Evolutionary conservation across 1,140 invertebrate species (phyloP).

Genomic region (Pogonomyrmex californicus): DNA sequence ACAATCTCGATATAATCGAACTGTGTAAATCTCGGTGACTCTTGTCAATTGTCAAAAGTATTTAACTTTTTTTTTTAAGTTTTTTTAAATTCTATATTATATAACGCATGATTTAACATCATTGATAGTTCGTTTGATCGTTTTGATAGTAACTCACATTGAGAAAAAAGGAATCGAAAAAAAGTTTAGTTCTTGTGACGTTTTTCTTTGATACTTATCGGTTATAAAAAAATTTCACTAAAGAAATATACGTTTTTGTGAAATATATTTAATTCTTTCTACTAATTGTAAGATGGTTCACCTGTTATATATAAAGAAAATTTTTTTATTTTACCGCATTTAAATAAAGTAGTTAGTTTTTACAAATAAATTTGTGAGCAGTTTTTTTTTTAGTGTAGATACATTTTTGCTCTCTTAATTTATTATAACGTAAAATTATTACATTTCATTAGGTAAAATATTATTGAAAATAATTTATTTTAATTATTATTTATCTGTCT

Average conservation of each 20-base stretch:
- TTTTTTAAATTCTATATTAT: not conserved
- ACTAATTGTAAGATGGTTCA: no score
- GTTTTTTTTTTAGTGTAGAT: not conserved
- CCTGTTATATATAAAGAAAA: no score
- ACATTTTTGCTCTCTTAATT: not conserved
- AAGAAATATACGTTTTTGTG: no score
- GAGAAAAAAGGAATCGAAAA: no score
- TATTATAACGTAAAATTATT: not conserved
- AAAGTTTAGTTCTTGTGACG: no score
- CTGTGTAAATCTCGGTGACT: not conserved
- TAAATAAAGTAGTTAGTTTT: no score
- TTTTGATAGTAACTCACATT: not conserved
- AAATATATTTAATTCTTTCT: no score
- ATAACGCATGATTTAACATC: not conserved
- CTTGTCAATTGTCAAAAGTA: not conserved
- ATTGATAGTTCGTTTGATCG: no score
- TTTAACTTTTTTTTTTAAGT: not conserved
- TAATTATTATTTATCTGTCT: not conserved
- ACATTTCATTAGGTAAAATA: not conserved
- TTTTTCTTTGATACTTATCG: no score
- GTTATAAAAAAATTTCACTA: no score
- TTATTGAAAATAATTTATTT: slow-evolving; percentile 8
- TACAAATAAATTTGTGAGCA: no score
- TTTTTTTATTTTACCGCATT: no score
- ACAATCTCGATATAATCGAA: not conserved